Conservation (phyloP, 2,797 vertebrate species). For the Anniella stebbinsi region DNA sequence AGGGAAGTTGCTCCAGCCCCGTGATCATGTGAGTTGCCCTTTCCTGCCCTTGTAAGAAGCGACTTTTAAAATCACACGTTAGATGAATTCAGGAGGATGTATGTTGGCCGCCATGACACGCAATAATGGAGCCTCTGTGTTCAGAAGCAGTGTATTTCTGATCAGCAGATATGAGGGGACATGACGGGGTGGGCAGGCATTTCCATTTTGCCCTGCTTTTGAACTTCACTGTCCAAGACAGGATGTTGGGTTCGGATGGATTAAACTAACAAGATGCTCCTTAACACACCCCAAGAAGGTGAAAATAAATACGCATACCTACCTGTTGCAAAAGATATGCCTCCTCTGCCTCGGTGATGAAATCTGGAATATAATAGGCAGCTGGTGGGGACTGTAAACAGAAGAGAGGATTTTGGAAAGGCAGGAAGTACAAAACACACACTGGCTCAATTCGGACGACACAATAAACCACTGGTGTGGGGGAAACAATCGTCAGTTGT, state of each 20-base stretch:
- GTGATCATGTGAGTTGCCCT: too few species aligned
- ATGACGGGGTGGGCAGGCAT: too few species aligned
- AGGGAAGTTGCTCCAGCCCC: too few species aligned
- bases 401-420: neutral
- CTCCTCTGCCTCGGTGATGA: conserved; percentile 87
- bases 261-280: neutral
- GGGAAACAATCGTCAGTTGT: too few species aligned
- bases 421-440: neutral
- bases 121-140: neutral
- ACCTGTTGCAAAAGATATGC: conserved; percentile 83
- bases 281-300: too few species aligned
- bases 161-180: too few species aligned
- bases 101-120: too few species aligned
- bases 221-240: neutral
- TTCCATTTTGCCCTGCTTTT: neutral
- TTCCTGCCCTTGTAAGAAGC: neutral
- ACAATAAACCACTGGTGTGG: too few species aligned
- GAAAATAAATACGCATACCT: too few species aligned
- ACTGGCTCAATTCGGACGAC: too few species aligned
- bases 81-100: too few species aligned
- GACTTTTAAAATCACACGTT: neutral
- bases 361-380: conserved; percentile 89
- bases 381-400: conserved; percentile 77
- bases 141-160: too few species aligned
- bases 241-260: neutral